Evolutionary conservation across 2,888 invertebrate species (phyloP).

Genomic region (Mythimna albipuncta): DNA sequence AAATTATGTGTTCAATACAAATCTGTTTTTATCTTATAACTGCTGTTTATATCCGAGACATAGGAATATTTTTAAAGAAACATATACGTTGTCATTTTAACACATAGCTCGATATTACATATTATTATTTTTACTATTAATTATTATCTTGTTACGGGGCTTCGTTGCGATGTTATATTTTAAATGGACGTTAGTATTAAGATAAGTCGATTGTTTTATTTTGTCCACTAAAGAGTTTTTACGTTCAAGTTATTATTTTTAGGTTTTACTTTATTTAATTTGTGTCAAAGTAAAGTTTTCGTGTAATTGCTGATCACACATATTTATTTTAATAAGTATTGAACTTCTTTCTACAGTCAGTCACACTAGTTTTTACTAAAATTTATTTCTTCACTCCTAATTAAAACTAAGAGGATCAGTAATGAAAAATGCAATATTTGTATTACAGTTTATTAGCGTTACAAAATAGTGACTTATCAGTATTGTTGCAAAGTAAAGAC

Average conservation of each 20-base stretch:
- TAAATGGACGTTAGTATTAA: conserved; percentile 35
- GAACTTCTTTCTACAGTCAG: not conserved
- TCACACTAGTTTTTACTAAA: too few relatives aligned
- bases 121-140: conserved; percentile 53
- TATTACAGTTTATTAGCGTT: too few relatives aligned
- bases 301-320: conserved; percentile 8
- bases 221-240: conserved; percentile 22
- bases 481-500: too few relatives aligned
- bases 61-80: conserved; percentile 68
- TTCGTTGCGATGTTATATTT: conserved; percentile 52
- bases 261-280: conserved; percentile 15
- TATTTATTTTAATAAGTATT: conserved; percentile 14
- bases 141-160: conserved; percentile 58
- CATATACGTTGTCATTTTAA: conserved; percentile 76
- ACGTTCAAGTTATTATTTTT: conserved; percentile 38
- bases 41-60: conserved; percentile 77
- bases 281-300: conserved; percentile 23
- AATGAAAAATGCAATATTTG: conserved; percentile 4
- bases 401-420: not conserved
- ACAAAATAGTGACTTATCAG: too few relatives aligned
- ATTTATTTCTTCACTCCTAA: too few relatives aligned
- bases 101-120: conserved; percentile 62
- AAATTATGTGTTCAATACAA: conserved; percentile 85
- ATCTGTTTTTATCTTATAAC: conserved; percentile 74
- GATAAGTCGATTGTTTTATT: conserved; percentile 27